phyloP scores from a whole-genome alignment of 1,140 invertebrate genomes.

The Ceratitis capitata region DNA sequence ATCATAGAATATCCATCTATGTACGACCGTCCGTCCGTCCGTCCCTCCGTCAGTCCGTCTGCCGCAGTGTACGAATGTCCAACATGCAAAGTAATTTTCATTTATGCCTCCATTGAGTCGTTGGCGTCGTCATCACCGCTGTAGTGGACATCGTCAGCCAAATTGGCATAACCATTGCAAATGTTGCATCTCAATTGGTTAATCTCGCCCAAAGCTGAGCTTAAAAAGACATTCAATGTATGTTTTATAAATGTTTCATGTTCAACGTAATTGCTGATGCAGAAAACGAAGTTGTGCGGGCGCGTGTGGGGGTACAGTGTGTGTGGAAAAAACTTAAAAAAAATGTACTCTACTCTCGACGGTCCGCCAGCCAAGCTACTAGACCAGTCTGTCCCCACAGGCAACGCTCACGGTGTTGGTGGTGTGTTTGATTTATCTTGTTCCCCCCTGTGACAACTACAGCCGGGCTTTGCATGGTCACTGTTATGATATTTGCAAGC shows the following conservation, averaged over 20 bases:
- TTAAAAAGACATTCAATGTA: background rate
- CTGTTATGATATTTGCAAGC: background rate
- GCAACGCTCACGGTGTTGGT: background rate
- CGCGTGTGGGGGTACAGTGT: background rate
- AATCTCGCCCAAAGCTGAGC: background rate
- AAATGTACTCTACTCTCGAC: background rate
- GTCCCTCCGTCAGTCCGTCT: no score
- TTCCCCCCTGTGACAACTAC: background rate
- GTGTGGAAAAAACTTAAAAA: background rate
- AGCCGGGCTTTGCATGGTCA: no score
- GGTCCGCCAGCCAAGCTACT: background rate
- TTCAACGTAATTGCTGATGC: background rate
- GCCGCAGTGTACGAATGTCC: no score
- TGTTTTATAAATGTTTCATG: background rate
- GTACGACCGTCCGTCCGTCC: no score
- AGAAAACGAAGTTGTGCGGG: background rate
- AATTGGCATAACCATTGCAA: background rate
- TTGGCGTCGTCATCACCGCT: no score
- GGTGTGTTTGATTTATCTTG: constrained; percentile 2
- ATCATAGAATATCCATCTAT: background rate
- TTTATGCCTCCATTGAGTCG: constrained; percentile 17
- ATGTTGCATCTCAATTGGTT: background rate
- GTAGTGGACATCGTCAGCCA: no score
- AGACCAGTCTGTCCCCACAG: background rate
- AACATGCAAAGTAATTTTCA: background rate